phyloP scores from a whole-genome alignment of 2,888 invertebrate species.

The Stenchaetothrips biformis region DNA sequence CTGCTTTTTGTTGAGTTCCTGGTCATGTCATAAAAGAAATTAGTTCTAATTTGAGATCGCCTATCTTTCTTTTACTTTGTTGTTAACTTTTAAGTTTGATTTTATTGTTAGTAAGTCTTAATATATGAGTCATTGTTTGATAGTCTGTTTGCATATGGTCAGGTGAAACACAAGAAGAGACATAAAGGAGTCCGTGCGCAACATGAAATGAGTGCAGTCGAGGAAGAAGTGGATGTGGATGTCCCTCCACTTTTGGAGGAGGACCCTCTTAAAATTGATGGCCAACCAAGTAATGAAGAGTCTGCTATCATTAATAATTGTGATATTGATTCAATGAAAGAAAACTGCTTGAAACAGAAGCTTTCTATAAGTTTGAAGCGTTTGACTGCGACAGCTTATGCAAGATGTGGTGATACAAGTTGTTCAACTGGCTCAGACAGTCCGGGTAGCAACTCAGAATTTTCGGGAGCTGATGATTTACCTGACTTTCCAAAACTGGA shows the following conservation, averaged over 20 bases:
- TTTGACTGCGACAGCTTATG: slow-evolving; percentile 64
- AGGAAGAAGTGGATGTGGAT: slow-evolving; percentile 34
- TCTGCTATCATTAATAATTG: background rate
- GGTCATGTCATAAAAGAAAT: too few species aligned
- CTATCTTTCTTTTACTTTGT: too few species aligned
- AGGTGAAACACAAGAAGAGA: slow-evolving; percentile 72
- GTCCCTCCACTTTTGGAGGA: background rate
- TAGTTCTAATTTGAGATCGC: too few species aligned
- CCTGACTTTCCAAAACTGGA: slow-evolving; percentile 41
- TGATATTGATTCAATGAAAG: slow-evolving; percentile 53
- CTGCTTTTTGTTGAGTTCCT: too few species aligned
- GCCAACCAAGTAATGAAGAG: background rate
- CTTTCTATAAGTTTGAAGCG: slow-evolving; percentile 69
- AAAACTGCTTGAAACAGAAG: slow-evolving; percentile 66
- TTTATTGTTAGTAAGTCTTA: background rate
- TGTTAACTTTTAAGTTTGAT: background rate
- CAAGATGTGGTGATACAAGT: slow-evolving; percentile 46
- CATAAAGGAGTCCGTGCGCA: slow-evolving; percentile 51
- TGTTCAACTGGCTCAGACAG: slow-evolving; percentile 27
- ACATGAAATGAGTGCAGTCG: slow-evolving; percentile 47
- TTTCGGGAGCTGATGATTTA: slow-evolving; percentile 39
- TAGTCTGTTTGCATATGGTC: slow-evolving; percentile 15
- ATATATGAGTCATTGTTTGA: background rate
- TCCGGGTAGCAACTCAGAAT: slow-evolving; percentile 29
- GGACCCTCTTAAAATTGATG: background rate